These are phyloP conservation scores for Athetis lepigone DNA, from an alignment of 2,888 invertebrate species.

Conservation along the genomic window DNA sequence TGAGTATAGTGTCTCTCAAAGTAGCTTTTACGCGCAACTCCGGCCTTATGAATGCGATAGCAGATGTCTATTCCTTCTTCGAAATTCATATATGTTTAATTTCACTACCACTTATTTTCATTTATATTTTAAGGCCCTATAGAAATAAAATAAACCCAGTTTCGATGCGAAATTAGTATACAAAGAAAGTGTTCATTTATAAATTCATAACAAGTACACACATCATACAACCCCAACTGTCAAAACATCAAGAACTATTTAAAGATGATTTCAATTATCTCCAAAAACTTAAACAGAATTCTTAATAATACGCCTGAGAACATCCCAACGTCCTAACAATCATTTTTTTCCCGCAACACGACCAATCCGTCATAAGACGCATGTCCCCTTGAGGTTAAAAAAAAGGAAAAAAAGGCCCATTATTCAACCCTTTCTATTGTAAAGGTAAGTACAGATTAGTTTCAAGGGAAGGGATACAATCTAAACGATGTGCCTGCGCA, in stretches of 20 bases:
- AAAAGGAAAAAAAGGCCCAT: constrained; percentile 77
- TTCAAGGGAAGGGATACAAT: constrained; percentile 87
- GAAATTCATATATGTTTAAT: too few relatives aligned
- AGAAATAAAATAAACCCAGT: too few relatives aligned
- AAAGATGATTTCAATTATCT: constrained; percentile 30
- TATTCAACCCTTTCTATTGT: constrained; percentile 82
- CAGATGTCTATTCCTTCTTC: too few relatives aligned
- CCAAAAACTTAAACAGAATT: constrained; percentile 20
- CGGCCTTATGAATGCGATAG: too few relatives aligned
- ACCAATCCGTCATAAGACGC: constrained; percentile 85
- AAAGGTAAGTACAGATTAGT: constrained; percentile 84
- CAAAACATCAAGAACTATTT: constrained; percentile 7
- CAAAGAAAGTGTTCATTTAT: constrained; percentile 1
- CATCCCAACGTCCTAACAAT: constrained; percentile 60
- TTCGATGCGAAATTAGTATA: neutral
- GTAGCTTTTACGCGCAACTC: too few relatives aligned
- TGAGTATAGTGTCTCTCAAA: too few relatives aligned
- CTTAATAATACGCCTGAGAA: constrained; percentile 59
- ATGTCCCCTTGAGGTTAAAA: constrained; percentile 74
- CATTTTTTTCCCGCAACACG: constrained; percentile 72
- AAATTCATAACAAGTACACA: constrained; percentile 16
- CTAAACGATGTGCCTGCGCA: constrained; percentile 86
- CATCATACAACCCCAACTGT: neutral
- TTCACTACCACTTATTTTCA: too few relatives aligned
- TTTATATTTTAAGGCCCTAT: too few relatives aligned